These are phyloP conservation scores for Platyrinchus mystaceus DNA, from an alignment of 2,797 vertebrate species.

Conservation along the genomic window DNA sequence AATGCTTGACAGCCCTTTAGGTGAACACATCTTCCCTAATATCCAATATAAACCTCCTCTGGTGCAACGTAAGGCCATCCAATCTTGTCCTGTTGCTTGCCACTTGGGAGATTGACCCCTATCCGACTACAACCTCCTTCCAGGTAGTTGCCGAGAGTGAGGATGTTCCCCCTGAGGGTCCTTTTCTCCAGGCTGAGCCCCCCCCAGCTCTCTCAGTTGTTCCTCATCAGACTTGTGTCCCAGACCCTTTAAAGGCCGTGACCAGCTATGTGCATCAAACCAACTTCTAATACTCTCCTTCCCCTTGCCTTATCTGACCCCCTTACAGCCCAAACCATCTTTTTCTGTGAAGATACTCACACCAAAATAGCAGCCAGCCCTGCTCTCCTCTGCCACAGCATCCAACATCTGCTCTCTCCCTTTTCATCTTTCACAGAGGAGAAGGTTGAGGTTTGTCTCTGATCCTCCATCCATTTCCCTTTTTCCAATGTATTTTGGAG, in stretches of 20 bases:
- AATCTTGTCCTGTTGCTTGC: neutral
- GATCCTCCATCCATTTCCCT: neutral
- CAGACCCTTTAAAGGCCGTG: neutral
- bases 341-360: neutral
- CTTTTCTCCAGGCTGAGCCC: neutral
- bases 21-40: neutral
- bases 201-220: neutral
- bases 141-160: neutral
- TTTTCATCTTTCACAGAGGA: neutral
- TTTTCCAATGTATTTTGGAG: neutral
- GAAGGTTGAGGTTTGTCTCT: neutral
- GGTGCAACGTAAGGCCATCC: too few relatives aligned
- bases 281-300: neutral
- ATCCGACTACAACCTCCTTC: neutral
- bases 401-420: neutral
- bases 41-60: neutral
- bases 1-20: neutral
- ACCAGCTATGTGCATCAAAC: rapidly evolving
- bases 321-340: neutral
- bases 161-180: neutral
- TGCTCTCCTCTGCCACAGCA: neutral
- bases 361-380: neutral
- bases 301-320: neutral
- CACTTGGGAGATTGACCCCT: too few relatives aligned
- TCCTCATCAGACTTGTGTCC: neutral